phyloP scores from a whole-genome alignment of 2,797 vertebrate species.

The Ciconia nigra region DNA sequence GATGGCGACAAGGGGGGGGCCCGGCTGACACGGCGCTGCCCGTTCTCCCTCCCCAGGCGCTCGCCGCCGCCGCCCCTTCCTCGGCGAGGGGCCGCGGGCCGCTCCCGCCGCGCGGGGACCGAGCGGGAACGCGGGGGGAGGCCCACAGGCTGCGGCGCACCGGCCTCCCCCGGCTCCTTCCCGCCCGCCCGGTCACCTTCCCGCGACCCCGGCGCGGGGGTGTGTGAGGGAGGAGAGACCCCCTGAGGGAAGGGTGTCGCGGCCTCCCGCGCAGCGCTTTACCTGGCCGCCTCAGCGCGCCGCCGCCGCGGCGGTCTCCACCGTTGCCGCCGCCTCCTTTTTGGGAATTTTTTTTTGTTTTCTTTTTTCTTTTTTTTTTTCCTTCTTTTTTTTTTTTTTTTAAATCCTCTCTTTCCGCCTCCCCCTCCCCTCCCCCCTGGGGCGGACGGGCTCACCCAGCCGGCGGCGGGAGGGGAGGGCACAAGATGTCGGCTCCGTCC shows the following conservation, averaged over 20 bases:
- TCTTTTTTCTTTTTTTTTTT: fast-evolving
- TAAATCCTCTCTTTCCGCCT: not conserved
- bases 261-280: slow-evolving; percentile 51
- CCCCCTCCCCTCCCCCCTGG: slow-evolving; percentile 44
- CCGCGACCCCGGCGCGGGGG: slow-evolving; percentile 47
- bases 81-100: not conserved
- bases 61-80: not conserved
- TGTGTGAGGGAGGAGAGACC: slow-evolving; percentile 26
- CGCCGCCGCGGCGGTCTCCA: slow-evolving; percentile 39
- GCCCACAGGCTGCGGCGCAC: not conserved
- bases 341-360: not conserved
- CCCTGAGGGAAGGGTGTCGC: slow-evolving; percentile 24
- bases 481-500: slow-evolving; percentile 73
- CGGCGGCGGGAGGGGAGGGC: slow-evolving; percentile 65
- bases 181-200: slow-evolving; percentile 44
- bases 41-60: not conserved
- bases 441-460: slow-evolving; percentile 68
- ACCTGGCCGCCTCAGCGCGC: slow-evolving; percentile 56
- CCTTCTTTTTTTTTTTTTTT: not conserved
- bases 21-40: not conserved
- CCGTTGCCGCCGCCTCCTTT: slow-evolving; percentile 45
- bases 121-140: not conserved
- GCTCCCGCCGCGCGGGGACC: not conserved
- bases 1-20: slow-evolving; percentile 75
- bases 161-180: not conserved